A percentile compares a stretch with the other conserved stretches of the same genome.
These are phyloP conservation scores for Torymus aiolomorphi DNA, from an alignment of 2,888 invertebrate genomes.

Conservation along the genomic window DNA sequence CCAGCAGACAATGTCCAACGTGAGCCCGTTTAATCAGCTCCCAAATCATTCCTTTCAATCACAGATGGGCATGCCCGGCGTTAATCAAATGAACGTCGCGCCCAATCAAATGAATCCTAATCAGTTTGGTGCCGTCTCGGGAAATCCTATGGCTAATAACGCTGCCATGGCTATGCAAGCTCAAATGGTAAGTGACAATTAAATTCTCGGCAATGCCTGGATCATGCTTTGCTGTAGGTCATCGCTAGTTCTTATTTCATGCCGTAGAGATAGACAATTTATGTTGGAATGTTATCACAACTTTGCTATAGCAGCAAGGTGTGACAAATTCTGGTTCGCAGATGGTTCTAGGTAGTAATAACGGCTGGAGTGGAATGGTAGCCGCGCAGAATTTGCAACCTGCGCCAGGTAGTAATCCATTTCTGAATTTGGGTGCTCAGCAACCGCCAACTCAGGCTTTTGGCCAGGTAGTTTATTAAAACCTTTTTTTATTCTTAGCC, in stretches of 20 bases:
- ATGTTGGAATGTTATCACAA: slow-evolving; percentile 25
- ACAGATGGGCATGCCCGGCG: slow-evolving; percentile 66
- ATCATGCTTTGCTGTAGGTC: slow-evolving; percentile 3
- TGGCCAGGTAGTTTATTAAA: slow-evolving; percentile 43
- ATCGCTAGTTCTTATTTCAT: neutral
- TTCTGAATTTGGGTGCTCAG: slow-evolving; percentile 70
- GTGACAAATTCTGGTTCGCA: slow-evolving; percentile 60
- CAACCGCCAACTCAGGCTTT: slow-evolving; percentile 62
- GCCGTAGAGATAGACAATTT: slow-evolving; percentile 31
- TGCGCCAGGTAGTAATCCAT: slow-evolving; percentile 74
- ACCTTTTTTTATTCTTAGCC: too few species aligned
- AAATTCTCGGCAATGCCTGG: slow-evolving; percentile 4
- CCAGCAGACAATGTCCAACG: slow-evolving; percentile 64
- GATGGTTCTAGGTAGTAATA: slow-evolving; percentile 69
- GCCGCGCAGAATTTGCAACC: slow-evolving; percentile 71
- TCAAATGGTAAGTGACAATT: slow-evolving; percentile 67
- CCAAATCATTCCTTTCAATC: slow-evolving; percentile 62
- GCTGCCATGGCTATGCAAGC: slow-evolving; percentile 66
- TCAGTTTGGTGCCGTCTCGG: slow-evolving; percentile 61
- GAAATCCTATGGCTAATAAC: slow-evolving; percentile 65
- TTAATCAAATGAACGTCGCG: slow-evolving; percentile 66
- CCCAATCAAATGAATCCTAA: slow-evolving; percentile 67
- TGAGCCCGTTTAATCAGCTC: slow-evolving; percentile 59
- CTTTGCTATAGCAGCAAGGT: slow-evolving; percentile 55
- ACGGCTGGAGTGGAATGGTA: slow-evolving; percentile 73